phyloP scores from a whole-genome alignment of 2,888 invertebrate genomes.

The Barypeithes pellucidus region DNA sequence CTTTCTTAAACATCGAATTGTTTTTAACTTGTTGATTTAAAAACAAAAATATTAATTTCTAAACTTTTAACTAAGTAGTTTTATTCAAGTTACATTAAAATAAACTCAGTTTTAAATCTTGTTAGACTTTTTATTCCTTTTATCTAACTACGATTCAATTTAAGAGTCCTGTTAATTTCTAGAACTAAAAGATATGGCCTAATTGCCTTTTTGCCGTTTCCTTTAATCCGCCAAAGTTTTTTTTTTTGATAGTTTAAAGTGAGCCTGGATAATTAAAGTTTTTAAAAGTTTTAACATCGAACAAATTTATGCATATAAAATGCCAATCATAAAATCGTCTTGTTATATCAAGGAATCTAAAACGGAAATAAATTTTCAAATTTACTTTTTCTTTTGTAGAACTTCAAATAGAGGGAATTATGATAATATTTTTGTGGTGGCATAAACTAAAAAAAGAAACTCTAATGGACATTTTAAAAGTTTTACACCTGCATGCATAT shows the following conservation, averaged over 20 bases:
- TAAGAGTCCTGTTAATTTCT: conserved; percentile 6
- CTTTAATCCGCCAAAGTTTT: neutral
- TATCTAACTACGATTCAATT: conserved; percentile 3
- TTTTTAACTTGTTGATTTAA: conserved; percentile 37
- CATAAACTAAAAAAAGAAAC: conserved; percentile 19
- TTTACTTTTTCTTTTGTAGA: neutral
- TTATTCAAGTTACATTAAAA: conserved; percentile 30
- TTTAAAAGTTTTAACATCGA: neutral
- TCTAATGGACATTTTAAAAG: conserved; percentile 34
- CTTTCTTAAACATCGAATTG: no score
- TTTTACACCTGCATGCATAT: conserved; percentile 36
- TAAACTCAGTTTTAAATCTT: conserved; percentile 28
- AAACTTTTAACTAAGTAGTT: conserved; percentile 27
- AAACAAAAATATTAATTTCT: conserved; percentile 31
- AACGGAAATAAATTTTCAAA: neutral
- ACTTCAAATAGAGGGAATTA: neutral
- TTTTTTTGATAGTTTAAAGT: neutral
- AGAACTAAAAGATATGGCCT: neutral
- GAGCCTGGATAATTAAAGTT: neutral
- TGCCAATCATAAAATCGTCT: conserved; percentile 9
- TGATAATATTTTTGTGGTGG: conserved; percentile 9
- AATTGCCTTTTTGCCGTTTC: neutral
- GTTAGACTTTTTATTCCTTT: neutral
- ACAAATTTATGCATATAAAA: conserved; percentile 1
- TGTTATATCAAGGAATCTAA: neutral